phyloP scores from a whole-genome alignment of 2,797 vertebrate species.

The Pteronotus mesoamericanus region DNA sequence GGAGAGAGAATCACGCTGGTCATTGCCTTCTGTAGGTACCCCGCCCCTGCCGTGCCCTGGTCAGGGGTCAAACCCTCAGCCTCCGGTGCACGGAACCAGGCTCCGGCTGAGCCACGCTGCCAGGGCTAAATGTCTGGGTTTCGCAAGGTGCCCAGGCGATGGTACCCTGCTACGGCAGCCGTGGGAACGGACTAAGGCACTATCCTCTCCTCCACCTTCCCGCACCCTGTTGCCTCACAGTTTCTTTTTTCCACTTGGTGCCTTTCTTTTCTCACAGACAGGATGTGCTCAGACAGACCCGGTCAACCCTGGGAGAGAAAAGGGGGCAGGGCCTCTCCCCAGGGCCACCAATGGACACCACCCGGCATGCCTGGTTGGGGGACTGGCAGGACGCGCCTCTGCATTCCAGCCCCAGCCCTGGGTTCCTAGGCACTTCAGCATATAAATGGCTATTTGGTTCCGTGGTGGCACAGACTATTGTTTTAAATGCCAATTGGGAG shows the following conservation, averaged over 20 bases:
- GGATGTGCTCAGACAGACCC: neutral
- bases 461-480: neutral
- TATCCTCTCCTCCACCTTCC: neutral
- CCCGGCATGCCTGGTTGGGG: neutral
- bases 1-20: neutral
- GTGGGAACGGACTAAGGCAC: fast-evolving
- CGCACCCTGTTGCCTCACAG: neutral
- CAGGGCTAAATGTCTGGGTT: neutral
- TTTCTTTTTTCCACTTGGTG: neutral
- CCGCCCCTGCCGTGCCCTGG: too few relatives aligned
- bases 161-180: neutral
- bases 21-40: neutral
- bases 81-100: neutral
- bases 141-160: neutral
- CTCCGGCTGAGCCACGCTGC: neutral
- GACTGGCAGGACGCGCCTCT: neutral
- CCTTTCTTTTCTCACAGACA: neutral
- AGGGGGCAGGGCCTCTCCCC: neutral
- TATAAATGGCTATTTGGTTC: neutral
- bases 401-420: neutral
- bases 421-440: neutral
- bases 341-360: neutral
- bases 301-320: neutral
- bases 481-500: neutral
- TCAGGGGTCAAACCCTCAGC: neutral